Evolutionary conservation across 2,888 invertebrate species (phyloP).

Genomic region (Proisotoma minuta): DNA sequence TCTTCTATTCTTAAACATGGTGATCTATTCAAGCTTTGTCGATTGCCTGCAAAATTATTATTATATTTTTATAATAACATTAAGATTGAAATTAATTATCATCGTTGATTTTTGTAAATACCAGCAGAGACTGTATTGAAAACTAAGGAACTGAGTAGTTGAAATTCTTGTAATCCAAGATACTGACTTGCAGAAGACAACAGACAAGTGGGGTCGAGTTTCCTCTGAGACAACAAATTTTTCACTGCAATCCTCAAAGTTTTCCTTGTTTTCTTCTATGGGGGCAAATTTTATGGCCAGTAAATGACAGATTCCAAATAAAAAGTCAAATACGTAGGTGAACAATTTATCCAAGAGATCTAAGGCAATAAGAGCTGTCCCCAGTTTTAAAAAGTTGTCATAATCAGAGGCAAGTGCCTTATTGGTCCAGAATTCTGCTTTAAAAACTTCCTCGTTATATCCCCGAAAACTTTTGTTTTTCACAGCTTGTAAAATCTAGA

Average conservation of each 20-base stretch:
- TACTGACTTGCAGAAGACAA: neutral
- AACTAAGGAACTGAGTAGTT: neutral
- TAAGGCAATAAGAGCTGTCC: neutral
- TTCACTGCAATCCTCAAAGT: neutral
- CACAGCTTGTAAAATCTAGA: neutral
- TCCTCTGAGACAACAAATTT: neutral
- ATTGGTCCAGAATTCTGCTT: neutral
- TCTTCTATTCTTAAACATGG: conserved; percentile 32
- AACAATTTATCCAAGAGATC: conserved; percentile 10
- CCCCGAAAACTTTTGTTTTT: neutral
- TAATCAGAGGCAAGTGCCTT: neutral
- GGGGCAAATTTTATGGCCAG: conserved; percentile 26
- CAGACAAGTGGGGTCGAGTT: neutral
- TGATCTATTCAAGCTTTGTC: conserved; percentile 19
- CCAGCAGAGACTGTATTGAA: neutral
- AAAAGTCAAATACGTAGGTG: conserved; percentile 23
- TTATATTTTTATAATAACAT: neutral
- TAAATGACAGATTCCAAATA: conserved; percentile 35
- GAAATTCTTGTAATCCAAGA: neutral
- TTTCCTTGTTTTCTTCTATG: conserved; percentile 25
- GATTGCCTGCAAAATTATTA: conserved; percentile 5
- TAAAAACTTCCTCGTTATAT: conserved; percentile 7
- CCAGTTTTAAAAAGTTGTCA: neutral
- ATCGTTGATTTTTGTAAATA: neutral
- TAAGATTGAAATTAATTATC: neutral